Percentiles rank a stretch among this genome's conserved stretches.
Conservation (phyloP, 2,113 vertebrate genomes). For the Gorsachius goisagi region DNA sequence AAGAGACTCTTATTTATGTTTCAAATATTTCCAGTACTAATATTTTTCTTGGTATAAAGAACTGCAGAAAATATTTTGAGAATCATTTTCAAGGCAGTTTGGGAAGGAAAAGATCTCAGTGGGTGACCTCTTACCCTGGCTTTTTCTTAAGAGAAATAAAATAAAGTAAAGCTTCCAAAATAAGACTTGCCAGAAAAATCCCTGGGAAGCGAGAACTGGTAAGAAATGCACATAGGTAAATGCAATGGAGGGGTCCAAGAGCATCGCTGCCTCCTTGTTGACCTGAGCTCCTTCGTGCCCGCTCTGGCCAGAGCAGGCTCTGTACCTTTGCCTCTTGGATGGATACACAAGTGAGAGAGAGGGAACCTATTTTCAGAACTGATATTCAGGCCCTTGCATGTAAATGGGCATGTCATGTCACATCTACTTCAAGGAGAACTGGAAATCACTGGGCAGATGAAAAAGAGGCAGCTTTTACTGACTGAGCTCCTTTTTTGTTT, state of each 20-base stretch:
- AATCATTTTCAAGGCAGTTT: neutral
- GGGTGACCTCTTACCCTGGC: slow-evolving; percentile 17
- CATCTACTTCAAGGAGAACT: neutral
- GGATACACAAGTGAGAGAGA: neutral
- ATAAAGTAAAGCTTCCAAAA: slow-evolving; percentile 7
- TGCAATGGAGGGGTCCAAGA: neutral
- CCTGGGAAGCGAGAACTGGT: neutral
- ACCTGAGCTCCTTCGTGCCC: neutral
- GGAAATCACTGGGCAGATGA: neutral
- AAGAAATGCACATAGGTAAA: neutral
- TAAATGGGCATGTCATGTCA: neutral
- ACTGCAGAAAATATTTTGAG: neutral
- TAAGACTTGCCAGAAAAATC: neutral
- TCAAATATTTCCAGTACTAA: neutral
- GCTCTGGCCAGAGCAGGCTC: neutral
- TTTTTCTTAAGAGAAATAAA: slow-evolving; percentile 21
- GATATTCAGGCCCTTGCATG: neutral
- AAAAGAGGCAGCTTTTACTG: neutral
- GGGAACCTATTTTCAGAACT: neutral
- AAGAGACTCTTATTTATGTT: neutral
- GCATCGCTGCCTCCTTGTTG: neutral
- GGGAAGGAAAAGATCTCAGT: slow-evolving; percentile 2
- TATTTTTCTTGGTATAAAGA: neutral
- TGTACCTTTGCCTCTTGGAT: fast-evolving
- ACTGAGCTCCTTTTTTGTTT: neutral